Evolutionary conservation across 23 tunicate genomes (phyloP).

Genomic region (Ascidia mentula): DNA sequence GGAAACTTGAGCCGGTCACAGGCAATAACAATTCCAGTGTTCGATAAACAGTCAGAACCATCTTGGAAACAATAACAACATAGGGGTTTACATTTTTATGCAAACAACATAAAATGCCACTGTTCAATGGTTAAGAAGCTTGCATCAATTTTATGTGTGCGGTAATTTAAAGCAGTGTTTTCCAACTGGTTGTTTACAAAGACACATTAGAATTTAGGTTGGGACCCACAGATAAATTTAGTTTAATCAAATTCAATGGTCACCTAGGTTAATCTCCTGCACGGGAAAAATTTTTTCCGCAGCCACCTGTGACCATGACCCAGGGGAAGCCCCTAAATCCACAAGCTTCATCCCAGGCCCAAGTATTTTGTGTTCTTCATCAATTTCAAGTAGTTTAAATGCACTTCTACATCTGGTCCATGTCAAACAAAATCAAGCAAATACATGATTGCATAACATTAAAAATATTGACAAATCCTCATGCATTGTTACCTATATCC

Average conservation of each 20-base stretch:
- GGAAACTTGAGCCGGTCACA: slow-evolving; percentile 60
- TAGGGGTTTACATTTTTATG: no score
- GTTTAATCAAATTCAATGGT: no score
- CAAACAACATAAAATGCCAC: no score
- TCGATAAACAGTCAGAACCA: neutral
- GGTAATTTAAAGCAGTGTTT: no score
- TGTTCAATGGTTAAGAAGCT: no score
- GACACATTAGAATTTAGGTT: no score
- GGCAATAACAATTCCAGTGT: slow-evolving; percentile 45
- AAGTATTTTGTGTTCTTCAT: slow-evolving; percentile 50
- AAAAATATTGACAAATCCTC: neutral
- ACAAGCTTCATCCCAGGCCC: slow-evolving; percentile 60
- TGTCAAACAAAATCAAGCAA: neutral
- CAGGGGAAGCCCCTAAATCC: slow-evolving; percentile 90
- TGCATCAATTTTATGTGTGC: no score
- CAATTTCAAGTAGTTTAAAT: slow-evolving; percentile 81
- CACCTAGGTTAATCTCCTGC: no score
- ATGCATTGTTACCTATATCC: slow-evolving; percentile 46
- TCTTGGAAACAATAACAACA: neutral
- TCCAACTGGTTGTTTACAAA: no score
- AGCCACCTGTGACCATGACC: slow-evolving; percentile 96
- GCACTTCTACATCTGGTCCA: slow-evolving; percentile 73
- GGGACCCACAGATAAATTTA: no score
- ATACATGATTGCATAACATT: neutral
- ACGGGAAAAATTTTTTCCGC: slow-evolving; percentile 17